Conservation (phyloP, 2,888 invertebrate species). For the Choristoneura rosaceana region DNA sequence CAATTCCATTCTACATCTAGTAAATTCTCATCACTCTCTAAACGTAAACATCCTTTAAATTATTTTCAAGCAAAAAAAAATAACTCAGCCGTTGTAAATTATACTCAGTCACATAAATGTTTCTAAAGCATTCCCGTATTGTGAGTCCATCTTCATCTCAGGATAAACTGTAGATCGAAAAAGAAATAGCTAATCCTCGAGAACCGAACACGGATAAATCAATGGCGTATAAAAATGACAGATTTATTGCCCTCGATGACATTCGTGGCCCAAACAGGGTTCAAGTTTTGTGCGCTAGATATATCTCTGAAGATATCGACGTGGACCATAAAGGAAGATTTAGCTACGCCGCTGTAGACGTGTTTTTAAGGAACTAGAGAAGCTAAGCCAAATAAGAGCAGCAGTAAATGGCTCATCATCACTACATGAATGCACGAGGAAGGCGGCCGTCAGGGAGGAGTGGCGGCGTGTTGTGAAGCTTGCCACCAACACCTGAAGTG, state of each 20-base stretch:
- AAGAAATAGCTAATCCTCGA: slow-evolving; percentile 27
- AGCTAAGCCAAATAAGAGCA: too few relatives aligned
- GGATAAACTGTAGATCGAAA: slow-evolving; percentile 14
- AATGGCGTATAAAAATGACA: slow-evolving; percentile 35
- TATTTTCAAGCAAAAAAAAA: not conserved
- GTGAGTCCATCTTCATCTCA: slow-evolving; percentile 19
- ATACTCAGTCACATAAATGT: not conserved
- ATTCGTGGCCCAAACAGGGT: slow-evolving; percentile 10
- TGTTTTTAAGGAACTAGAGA: too few relatives aligned
- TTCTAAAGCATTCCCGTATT: slow-evolving; percentile 3
- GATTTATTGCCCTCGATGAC: slow-evolving; percentile 30
- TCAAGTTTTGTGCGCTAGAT: slow-evolving; percentile 7
- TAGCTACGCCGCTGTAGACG: not conserved
- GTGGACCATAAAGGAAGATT: not conserved
- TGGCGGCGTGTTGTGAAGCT: too few relatives aligned
- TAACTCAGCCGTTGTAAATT: not conserved
- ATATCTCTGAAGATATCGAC: not conserved
- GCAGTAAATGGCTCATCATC: too few relatives aligned
- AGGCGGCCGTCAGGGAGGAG: too few relatives aligned
- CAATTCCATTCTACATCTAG: too few relatives aligned
- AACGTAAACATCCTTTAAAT: too few relatives aligned
- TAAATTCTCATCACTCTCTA: too few relatives aligned
- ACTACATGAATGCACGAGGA: too few relatives aligned
- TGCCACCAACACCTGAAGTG: too few relatives aligned
- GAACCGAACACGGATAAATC: slow-evolving; percentile 26